Percentiles rank a stretch among this genome's conserved stretches.
phyloP scores from a whole-genome alignment of 2,888 invertebrate species.

The Cerastis leucographa region DNA sequence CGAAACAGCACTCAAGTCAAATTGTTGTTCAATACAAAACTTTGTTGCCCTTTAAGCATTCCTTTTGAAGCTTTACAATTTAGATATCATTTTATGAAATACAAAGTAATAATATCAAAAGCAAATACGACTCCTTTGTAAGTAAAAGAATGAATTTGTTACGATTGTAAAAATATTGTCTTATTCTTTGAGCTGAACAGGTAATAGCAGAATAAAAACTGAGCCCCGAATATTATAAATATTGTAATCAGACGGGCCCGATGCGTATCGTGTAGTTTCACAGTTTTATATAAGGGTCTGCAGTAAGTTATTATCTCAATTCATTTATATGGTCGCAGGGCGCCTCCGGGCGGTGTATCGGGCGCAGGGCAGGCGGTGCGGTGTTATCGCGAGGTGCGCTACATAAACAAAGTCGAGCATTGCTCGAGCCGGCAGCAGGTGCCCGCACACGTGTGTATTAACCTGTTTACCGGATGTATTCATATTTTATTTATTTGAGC shows the following conservation, averaged over 20 bases:
- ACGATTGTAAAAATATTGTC: not conserved
- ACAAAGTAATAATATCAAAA: constrained; percentile 36
- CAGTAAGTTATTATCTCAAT: constrained; percentile 36
- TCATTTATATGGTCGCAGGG: constrained; percentile 3
- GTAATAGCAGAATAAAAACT: not conserved
- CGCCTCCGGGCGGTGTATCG: not conserved
- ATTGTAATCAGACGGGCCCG: constrained; percentile 23
- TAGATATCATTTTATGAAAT: constrained; percentile 35
- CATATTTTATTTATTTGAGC: constrained; percentile 42
- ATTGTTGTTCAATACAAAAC: constrained; percentile 44
- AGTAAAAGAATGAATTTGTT: constrained; percentile 11
- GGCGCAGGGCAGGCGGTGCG: constrained; percentile 8
- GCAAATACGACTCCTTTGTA: constrained; percentile 16
- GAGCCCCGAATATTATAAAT: constrained; percentile 13
- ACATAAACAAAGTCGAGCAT: constrained; percentile 45
- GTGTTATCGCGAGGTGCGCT: constrained; percentile 26
- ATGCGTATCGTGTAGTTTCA: not conserved
- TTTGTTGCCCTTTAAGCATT: constrained; percentile 40
- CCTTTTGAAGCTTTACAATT: constrained; percentile 33
- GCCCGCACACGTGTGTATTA: not conserved
- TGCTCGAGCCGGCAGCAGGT: not conserved
- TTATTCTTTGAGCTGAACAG: constrained; percentile 12
- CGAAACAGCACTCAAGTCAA: constrained; percentile 35
- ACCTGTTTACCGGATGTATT: constrained; percentile 26
- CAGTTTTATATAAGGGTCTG: not conserved